phyloP scores from a whole-genome alignment of 2,113 vertebrate species.

The Urocynchramus pylzowi region DNA sequence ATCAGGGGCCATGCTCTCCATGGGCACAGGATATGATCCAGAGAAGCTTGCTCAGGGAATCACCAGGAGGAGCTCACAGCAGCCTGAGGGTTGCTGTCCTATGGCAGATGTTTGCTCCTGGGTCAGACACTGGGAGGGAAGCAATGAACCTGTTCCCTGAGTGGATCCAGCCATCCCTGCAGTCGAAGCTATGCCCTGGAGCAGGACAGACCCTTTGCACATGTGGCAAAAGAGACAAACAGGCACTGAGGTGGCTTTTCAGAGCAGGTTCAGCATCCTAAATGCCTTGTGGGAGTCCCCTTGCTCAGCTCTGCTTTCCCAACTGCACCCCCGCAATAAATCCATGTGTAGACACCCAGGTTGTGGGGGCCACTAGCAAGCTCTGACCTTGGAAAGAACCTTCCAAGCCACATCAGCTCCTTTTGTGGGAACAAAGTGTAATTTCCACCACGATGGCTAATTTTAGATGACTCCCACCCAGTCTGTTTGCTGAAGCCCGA shows the following conservation, averaged over 20 bases:
- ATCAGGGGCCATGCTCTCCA: not conserved
- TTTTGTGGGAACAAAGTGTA: not conserved
- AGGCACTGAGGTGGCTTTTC: not conserved
- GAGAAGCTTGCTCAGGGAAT: not conserved
- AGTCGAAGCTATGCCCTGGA: not conserved
- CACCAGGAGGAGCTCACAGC: not conserved
- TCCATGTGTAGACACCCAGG: not conserved
- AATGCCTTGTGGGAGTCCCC: not conserved
- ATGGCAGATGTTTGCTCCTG: not conserved
- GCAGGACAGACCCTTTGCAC: not conserved
- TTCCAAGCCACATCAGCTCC: not conserved
- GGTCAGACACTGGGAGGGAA: not conserved
- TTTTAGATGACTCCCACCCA: constrained; percentile 4
- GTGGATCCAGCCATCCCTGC: too few relatives aligned
- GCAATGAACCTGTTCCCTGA: not conserved
- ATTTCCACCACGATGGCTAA: not conserved
- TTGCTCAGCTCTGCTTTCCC: not conserved
- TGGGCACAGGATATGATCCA: not conserved
- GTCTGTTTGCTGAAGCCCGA: not conserved
- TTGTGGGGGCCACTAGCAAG: not conserved
- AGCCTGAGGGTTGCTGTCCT: not conserved
- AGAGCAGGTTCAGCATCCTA: not conserved
- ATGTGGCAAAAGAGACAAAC: not conserved
- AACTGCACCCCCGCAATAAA: not conserved
- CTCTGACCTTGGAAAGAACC: not conserved